These are phyloP conservation scores for Xanthorhoe designata DNA, from an alignment of 2,888 invertebrate species.

Conservation along the genomic window DNA sequence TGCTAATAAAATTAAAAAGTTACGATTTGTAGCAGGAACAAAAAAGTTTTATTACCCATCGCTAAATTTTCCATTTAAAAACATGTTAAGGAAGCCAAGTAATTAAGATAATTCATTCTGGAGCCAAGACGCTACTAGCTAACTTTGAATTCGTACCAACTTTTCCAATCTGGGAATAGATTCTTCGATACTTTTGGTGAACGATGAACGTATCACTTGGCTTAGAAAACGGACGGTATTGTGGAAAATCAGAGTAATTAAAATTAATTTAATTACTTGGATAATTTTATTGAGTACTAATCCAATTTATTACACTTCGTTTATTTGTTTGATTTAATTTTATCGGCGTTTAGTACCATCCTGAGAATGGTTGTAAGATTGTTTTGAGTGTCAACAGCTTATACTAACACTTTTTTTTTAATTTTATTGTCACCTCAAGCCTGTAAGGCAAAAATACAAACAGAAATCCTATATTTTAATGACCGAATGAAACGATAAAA, in stretches of 20 bases:
- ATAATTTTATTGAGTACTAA: not conserved
- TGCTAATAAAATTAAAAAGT: conserved; percentile 28
- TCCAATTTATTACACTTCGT: not conserved
- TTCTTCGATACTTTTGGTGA: conserved; percentile 47
- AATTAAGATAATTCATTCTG: conserved; percentile 56
- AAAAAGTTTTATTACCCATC: conserved; percentile 37
- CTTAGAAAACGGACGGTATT: conserved; percentile 40
- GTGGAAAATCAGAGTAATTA: conserved; percentile 20
- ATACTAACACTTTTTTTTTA: not conserved
- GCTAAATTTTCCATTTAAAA: conserved; percentile 44
- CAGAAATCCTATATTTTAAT: not conserved
- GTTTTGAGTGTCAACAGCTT: not conserved
- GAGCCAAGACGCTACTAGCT: conserved; percentile 44
- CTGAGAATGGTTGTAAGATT: not conserved
- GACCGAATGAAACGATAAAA: not conserved
- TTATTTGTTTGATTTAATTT: not conserved
- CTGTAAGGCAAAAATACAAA: too few species aligned
- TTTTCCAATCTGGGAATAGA: conserved; percentile 56
- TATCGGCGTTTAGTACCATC: not conserved
- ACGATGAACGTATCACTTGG: conserved; percentile 45
- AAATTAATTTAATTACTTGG: not conserved
- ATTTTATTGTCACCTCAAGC: too few species aligned
- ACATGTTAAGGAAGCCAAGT: conserved; percentile 49
- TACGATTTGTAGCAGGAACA: conserved; percentile 25
- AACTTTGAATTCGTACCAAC: conserved; percentile 48